phyloP scores from a whole-genome alignment of 2,888 invertebrate genomes.

The Pachliopta kotzebuea region DNA sequence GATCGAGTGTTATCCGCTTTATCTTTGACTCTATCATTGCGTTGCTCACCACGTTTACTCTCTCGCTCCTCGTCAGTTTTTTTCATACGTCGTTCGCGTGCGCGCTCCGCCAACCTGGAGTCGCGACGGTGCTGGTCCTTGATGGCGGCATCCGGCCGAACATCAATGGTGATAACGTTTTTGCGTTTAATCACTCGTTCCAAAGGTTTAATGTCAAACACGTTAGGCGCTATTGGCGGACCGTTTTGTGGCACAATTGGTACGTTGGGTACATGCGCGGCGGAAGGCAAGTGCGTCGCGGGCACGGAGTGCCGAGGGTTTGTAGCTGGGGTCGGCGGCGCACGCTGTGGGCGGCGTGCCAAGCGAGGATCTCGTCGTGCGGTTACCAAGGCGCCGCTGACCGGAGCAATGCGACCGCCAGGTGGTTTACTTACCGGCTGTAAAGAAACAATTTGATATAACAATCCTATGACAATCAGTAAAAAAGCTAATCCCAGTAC shows the following conservation, averaged over 20 bases:
- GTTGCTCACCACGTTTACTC: constrained; percentile 32
- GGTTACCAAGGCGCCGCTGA: constrained; percentile 55
- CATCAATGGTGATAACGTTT: constrained; percentile 74
- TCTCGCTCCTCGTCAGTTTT: constrained; percentile 22
- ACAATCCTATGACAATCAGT: neutral
- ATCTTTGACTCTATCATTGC: constrained; percentile 30
- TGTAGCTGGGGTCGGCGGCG: constrained; percentile 30
- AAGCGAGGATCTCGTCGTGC: constrained; percentile 57
- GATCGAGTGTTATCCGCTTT: constrained; percentile 29
- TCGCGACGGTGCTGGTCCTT: constrained; percentile 35
- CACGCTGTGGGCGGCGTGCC: constrained; percentile 42
- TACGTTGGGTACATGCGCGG: constrained; percentile 27
- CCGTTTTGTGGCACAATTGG: constrained; percentile 31
- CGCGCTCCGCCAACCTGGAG: constrained; percentile 39
- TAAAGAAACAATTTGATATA: constrained; percentile 34
- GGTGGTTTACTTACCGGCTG: constrained; percentile 61
- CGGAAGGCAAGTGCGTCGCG: constrained; percentile 27
- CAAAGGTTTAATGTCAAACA: constrained; percentile 74
- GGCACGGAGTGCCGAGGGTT: constrained; percentile 26
- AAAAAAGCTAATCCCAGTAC: neutral
- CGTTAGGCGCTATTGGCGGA: constrained; percentile 60
- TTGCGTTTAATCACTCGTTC: constrained; percentile 65
- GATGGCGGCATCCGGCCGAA: constrained; percentile 43
- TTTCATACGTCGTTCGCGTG: constrained; percentile 21
- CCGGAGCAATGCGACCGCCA: constrained; percentile 63